Evolutionary conservation across 1,140 invertebrate species (phyloP).

Genomic region (Protaetia brevitarsis): DNA sequence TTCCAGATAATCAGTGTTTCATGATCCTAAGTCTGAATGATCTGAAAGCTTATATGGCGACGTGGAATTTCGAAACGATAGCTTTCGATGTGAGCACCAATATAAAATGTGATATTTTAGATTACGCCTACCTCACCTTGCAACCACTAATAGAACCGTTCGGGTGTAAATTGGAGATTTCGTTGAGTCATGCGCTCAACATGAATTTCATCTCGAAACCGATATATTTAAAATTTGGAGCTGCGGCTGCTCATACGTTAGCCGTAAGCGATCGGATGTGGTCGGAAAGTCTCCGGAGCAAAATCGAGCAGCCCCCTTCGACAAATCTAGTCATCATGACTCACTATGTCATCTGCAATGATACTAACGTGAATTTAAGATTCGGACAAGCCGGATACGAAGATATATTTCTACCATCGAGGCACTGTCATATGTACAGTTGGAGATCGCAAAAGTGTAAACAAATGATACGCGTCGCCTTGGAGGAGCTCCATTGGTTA

Average conservation of each 20-base stretch:
- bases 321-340: slow-evolving; percentile 51
- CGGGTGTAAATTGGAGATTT: slow-evolving; percentile 48
- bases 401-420: slow-evolving; percentile 61
- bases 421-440: slow-evolving; percentile 64
- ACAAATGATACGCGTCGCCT: slow-evolving; percentile 53
- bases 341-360: slow-evolving; percentile 71
- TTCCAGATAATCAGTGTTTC: slow-evolving; percentile 60
- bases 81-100: slow-evolving; percentile 48
- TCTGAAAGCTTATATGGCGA: slow-evolving; percentile 49
- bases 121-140: slow-evolving; percentile 58
- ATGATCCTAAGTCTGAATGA: slow-evolving; percentile 54
- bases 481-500: slow-evolving; percentile 51
- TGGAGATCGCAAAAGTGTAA: slow-evolving; percentile 61
- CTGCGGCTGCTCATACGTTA: slow-evolving; percentile 62
- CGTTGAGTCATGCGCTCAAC: slow-evolving; percentile 31
- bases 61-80: slow-evolving; percentile 50
- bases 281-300: slow-evolving; percentile 44
- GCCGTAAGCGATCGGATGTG: slow-evolving; percentile 58
- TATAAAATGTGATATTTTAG: slow-evolving; percentile 55
- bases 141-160: slow-evolving; percentile 57
- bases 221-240: slow-evolving; percentile 52
- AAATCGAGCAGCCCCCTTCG: slow-evolving; percentile 28
- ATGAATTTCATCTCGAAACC: slow-evolving; percentile 41
- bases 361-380: slow-evolving; percentile 59
- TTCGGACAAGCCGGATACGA: slow-evolving; percentile 77